Conservation (phyloP, 2,797 vertebrate species). For the Helostoma temminkii region DNA sequence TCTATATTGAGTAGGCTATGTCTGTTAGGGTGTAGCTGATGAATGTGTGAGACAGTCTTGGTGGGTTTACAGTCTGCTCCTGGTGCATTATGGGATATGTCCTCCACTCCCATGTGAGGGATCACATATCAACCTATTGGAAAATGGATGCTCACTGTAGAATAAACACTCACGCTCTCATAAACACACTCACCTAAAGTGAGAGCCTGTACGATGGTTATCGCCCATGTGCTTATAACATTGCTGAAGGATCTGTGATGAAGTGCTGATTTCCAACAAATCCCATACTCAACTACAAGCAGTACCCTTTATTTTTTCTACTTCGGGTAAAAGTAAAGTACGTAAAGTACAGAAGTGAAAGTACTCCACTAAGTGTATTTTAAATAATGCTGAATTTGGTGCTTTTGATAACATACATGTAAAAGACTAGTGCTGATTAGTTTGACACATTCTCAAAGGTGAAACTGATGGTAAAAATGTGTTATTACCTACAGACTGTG, state of each 20-base stretch:
- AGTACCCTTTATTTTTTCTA: too few species aligned
- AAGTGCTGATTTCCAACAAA: neutral
- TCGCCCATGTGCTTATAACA: constrained; percentile 1
- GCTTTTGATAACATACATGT: too few species aligned
- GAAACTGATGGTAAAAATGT: too few species aligned
- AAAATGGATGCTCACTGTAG: constrained; percentile 66
- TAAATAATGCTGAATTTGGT: too few species aligned
- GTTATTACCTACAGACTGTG: too few species aligned
- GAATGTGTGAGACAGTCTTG: constrained; percentile 37
- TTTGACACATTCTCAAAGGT: too few species aligned
- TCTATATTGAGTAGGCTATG: constrained; percentile 19
- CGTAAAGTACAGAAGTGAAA: too few species aligned
- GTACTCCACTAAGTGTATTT: too few species aligned
- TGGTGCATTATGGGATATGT: constrained; percentile 70
- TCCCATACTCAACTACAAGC: too few species aligned
- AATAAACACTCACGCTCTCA: neutral
- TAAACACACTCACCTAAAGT: constrained; percentile 1
- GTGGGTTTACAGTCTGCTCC: constrained; percentile 48
- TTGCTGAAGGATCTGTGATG: neutral
- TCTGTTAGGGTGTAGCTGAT: constrained; percentile 35
- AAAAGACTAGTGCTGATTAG: too few species aligned
- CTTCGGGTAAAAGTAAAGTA: too few species aligned
- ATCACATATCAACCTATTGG: constrained; percentile 73
- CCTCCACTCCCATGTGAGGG: constrained; percentile 56
- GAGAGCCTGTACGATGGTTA: constrained; percentile 30